Conservation (phyloP, 2,888 invertebrate genomes). For the Brachypalpus laphriformis region DNA sequence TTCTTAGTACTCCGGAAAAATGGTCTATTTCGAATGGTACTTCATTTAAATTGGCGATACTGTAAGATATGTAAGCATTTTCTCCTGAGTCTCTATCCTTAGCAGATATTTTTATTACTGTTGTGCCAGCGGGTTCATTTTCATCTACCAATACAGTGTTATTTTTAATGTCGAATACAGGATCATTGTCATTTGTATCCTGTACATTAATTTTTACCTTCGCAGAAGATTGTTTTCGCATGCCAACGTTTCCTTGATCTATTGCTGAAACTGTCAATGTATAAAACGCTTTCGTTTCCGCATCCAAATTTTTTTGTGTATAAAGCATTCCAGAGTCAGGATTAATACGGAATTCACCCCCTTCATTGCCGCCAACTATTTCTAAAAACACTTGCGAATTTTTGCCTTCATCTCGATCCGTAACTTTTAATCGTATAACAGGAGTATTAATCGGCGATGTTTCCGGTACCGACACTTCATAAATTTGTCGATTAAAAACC, state of each 20-base stretch:
- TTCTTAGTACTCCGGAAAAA: slow-evolving; percentile 94
- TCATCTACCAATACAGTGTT: slow-evolving; percentile 91
- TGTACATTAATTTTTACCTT: slow-evolving; percentile 94
- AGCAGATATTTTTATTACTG: slow-evolving; percentile 92
- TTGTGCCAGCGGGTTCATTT: slow-evolving; percentile 93
- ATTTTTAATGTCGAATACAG: slow-evolving; percentile 90
- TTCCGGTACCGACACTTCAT: slow-evolving; percentile 94
- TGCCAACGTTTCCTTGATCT: slow-evolving; percentile 92
- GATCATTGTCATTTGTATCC: slow-evolving; percentile 97
- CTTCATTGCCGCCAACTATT: slow-evolving; percentile 96
- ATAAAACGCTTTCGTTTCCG: slow-evolving; percentile 92
- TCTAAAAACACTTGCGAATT: slow-evolving; percentile 93
- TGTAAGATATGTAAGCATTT: slow-evolving; percentile 97
- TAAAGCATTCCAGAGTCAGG: slow-evolving; percentile 94
- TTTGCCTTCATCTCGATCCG: slow-evolving; percentile 91
- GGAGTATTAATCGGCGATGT: slow-evolving; percentile 95
- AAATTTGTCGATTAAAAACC: slow-evolving; percentile 92
- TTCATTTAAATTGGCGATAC: slow-evolving; percentile 93
- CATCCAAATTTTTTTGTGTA: slow-evolving; percentile 91
- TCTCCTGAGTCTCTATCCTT: slow-evolving; percentile 96
- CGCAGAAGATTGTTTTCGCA: slow-evolving; percentile 93
- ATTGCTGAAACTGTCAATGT: slow-evolving; percentile 94
- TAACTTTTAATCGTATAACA: slow-evolving; percentile 92
- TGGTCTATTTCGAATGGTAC: slow-evolving; percentile 98
- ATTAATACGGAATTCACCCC: slow-evolving; percentile 93